Percentiles rank a stretch among this genome's conserved stretches.
These are phyloP conservation scores for Saxicola maurus DNA, from an alignment of 2,797 vertebrate species.

Conservation along the genomic window DNA sequence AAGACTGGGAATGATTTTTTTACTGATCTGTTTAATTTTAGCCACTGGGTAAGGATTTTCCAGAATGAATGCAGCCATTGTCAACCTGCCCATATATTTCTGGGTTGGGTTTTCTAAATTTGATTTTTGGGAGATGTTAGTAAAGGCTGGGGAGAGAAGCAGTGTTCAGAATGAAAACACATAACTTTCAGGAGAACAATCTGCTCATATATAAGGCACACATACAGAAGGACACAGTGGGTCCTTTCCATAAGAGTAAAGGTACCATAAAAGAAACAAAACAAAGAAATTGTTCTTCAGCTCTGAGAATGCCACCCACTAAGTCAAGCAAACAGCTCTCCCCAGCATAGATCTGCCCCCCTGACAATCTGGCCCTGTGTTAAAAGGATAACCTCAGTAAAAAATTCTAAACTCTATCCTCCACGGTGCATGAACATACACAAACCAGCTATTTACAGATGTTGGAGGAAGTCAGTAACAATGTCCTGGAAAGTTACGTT, in stretches of 20 bases:
- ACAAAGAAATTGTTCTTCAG: slow-evolving; percentile 45
- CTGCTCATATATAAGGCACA: neutral
- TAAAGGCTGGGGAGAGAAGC: neutral
- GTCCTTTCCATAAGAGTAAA: neutral
- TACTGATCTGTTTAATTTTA: slow-evolving; percentile 2
- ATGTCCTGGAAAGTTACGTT: slow-evolving; percentile 28
- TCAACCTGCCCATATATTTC: neutral
- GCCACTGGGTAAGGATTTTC: neutral
- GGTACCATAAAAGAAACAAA: slow-evolving; percentile 24
- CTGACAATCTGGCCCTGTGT: slow-evolving; percentile 38
- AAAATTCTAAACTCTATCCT: slow-evolving; percentile 57
- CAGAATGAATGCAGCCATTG: slow-evolving; percentile 24
- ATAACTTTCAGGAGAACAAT: neutral
- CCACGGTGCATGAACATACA: slow-evolving; percentile 54
- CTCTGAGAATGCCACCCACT: slow-evolving; percentile 46
- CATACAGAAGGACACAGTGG: neutral
- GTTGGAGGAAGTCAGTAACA: slow-evolving; percentile 36
- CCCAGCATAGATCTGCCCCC: neutral
- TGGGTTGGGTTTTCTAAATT: neutral
- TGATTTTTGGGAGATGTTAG: neutral
- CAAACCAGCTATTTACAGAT: slow-evolving; percentile 57
- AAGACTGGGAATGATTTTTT: neutral
- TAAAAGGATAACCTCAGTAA: slow-evolving; percentile 33
- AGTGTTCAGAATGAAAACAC: neutral
- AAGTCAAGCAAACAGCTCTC: slow-evolving; percentile 15